Evolutionary conservation across 2,797 vertebrate species (phyloP).

Genomic region (Hippopotamyrus pictus): DNA sequence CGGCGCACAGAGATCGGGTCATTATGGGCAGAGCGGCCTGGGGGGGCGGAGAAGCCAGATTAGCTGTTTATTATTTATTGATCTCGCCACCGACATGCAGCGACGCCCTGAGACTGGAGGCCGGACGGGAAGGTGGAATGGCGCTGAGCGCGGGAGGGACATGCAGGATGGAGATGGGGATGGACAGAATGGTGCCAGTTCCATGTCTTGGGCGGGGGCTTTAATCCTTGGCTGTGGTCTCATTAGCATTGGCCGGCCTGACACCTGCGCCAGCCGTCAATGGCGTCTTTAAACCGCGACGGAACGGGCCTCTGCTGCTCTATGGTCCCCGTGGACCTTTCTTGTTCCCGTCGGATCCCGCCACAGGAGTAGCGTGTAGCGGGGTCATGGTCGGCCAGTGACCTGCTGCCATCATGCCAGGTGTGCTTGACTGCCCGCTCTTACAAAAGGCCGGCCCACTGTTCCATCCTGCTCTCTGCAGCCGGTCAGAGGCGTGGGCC

Average conservation of each 20-base stretch:
- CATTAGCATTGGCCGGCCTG: constrained; percentile 38
- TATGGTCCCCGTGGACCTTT: constrained; percentile 27
- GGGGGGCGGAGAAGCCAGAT: constrained; percentile 99
- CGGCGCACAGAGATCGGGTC: constrained; percentile 72
- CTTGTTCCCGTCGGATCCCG: constrained; percentile 1
- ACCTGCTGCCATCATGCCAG: constrained; percentile 34
- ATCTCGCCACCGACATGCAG: constrained; percentile 91
- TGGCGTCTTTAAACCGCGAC: constrained; percentile 58
- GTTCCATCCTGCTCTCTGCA: background rate
- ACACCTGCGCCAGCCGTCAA: background rate
- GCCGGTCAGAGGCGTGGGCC: background rate
- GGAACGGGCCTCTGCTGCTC: constrained; percentile 52
- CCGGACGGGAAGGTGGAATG: constrained; percentile 40
- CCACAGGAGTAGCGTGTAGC: constrained; percentile 41
- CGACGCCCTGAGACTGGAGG: constrained; percentile 92
- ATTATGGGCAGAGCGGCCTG: constrained; percentile 69
- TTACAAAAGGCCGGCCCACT: background rate
- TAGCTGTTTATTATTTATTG: constrained; percentile 99
- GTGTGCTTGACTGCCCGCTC: background rate
- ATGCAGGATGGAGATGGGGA: background rate
- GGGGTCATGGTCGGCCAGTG: constrained; percentile 48
- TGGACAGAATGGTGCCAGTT: background rate
- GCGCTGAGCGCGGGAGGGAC: background rate
- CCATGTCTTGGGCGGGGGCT: background rate
- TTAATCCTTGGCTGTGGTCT: constrained; percentile 67